Percentiles rank a stretch among this genome's conserved stretches.
These are phyloP conservation scores for Drosophila navojoa DNA, from an alignment of 1,140 invertebrate genomes.

Conservation along the genomic window DNA sequence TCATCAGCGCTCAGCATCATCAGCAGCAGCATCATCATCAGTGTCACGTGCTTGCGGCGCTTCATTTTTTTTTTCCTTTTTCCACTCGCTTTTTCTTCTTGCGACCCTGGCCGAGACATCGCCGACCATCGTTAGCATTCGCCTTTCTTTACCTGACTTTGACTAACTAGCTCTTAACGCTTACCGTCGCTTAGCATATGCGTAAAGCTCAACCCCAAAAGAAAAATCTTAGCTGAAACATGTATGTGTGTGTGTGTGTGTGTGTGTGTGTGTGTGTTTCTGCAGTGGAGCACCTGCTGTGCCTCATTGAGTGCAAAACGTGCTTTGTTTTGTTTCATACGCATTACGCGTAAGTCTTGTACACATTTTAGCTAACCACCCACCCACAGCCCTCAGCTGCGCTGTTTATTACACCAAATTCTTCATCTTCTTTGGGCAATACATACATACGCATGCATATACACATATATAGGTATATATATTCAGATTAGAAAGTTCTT, in stretches of 20 bases:
- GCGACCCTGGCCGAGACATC: background rate
- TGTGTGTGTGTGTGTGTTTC: background rate
- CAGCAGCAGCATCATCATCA: conserved; percentile 18
- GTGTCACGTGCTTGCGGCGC: conserved; percentile 36
- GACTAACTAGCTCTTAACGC: conserved; percentile 60
- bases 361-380: conserved; percentile 33
- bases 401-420: conserved; percentile 56
- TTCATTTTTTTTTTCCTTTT: conserved; percentile 21
- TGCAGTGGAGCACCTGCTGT: conserved; percentile 45
- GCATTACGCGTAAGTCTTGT: conserved; percentile 56
- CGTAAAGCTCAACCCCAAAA: conserved; percentile 14
- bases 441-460: background rate
- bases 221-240: too few relatives aligned
- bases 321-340: conserved; percentile 60
- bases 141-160: conserved; percentile 43
- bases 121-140: conserved; percentile 10
- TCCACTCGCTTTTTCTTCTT: conserved; percentile 3
- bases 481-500: conserved; percentile 63
- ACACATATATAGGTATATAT: conserved; percentile 17
- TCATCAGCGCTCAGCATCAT: conserved; percentile 14
- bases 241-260: background rate
- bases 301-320: conserved; percentile 60
- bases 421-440: conserved; percentile 21
- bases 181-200: conserved; percentile 19
- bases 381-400: conserved; percentile 15